Evolutionary conservation across 2,797 vertebrate genomes (phyloP), one percentile per base, ranked within the genome.

Genomic region (Heterohyrax brucei): DNA sequence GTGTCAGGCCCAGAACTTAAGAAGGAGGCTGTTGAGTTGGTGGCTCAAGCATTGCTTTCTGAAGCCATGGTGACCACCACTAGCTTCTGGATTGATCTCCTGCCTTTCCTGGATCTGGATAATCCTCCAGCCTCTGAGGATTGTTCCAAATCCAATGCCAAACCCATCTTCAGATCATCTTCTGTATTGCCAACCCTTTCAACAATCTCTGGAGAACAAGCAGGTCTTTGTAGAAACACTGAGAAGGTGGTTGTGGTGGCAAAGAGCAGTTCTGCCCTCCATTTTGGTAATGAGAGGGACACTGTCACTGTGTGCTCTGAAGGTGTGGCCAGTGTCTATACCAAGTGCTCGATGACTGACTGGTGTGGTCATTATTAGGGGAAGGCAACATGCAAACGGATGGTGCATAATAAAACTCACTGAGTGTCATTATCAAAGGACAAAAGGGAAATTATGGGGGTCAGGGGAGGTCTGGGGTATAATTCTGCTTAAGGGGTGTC

Each of bases 361-460:
- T 24, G 21, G 53, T 14, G 0, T 59, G 33, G 12, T 39, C 1
- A 5, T 56, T 28, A 13, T 1, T 5, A 12, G 33, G 30, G 48
- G 39, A 24, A 5, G 10, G 13, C n/a, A 5, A 44, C 13, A 3
- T 48, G 18, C 9, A 93, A 56, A 80, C 4, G 56, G 44, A 10
- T 46, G 39, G 28, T 18, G 4, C 44, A 8, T 28, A 68, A 59
- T 64, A 64, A 44, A 61, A 44, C 75, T 70, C 21, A 30, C 10
- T 2, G 28, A 33, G 26, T 21, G 1, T 0, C 33, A 0, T 30
- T 22, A 10, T 26, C 0, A 0, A 85, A 18, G 4, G 2, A 8
- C 7, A 6, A 75, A 33, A 33, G 19, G 12, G 39, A 2, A 1
- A 16, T 24, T 50, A 7, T 5, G 3, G 3, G 4, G 30, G n/a